Percentiles rank a stretch among this genome's conserved stretches.
Evolutionary conservation across 2,888 invertebrate species (phyloP).

Genomic region (Craniophora ligustri): DNA sequence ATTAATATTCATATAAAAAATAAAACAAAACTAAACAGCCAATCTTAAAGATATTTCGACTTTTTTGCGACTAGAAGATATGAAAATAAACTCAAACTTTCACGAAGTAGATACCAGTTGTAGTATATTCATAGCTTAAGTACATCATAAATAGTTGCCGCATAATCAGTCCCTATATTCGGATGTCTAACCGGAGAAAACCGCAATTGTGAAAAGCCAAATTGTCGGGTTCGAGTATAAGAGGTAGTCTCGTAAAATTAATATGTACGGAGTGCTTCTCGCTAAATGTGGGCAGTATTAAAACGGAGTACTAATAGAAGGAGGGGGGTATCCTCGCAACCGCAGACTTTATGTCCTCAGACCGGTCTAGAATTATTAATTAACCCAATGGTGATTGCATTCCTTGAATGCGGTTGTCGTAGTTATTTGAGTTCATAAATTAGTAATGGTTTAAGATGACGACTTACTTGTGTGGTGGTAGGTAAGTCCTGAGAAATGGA

Average conservation of each 20-base stretch:
- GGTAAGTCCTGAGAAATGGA: neutral
- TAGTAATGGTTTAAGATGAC: slow-evolving; percentile 56
- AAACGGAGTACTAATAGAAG: slow-evolving; percentile 79
- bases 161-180: slow-evolving; percentile 13
- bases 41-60: too few relatives aligned
- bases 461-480: slow-evolving; percentile 25
- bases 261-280: slow-evolving; percentile 80
- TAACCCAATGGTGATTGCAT: slow-evolving; percentile 85
- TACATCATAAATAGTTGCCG: slow-evolving; percentile 24
- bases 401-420: slow-evolving; percentile 74
- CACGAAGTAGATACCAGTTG: slow-evolving; percentile 12
- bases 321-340: slow-evolving; percentile 60
- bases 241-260: slow-evolving; percentile 74
- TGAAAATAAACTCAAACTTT: slow-evolving; percentile 4
- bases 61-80: too few relatives aligned
- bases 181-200: slow-evolving; percentile 53
- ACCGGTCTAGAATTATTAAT: slow-evolving; percentile 87
- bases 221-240: slow-evolving; percentile 53
- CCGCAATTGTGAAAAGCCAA: slow-evolving; percentile 57
- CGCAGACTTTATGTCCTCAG: slow-evolving; percentile 85
- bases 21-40: neutral
- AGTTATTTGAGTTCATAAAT: slow-evolving; percentile 70
- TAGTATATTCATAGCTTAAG: slow-evolving; percentile 14
- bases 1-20: too few relatives aligned
- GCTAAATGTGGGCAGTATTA: slow-evolving; percentile 83